Evolutionary conservation across 1,140 invertebrate genomes (phyloP), one percentile per base, ranked within the genome.

Genomic region (Leptopilina clavipes): DNA sequence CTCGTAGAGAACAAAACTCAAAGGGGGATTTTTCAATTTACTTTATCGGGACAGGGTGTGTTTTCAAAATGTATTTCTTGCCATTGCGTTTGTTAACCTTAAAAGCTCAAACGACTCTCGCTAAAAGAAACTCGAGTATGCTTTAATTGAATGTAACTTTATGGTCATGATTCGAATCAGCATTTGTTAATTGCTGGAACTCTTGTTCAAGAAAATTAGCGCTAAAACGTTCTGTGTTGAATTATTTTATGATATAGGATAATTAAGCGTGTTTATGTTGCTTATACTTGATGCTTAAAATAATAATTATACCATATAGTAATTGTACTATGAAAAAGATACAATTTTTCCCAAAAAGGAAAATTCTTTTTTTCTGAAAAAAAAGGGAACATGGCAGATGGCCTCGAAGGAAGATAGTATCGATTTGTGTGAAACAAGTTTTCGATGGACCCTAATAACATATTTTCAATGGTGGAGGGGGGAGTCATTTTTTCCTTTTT

Each of bases 361-460:
- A 6, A 40, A 8, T 40, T 40, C 9, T 40, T 40, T 9, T 40
- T 40, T 40, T 40, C 0, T 7, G 37, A 8, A 40, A 40, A 40
- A 40, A 40, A 31, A 31, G 6, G 25, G 6, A 6, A 25, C 82
- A n/a, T n/a, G 81, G 77, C 85, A 85, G 85, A 85, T 84, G 84
- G 83, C 78, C 80, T 78, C 76, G 79, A 78, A 77, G 79, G 73
- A 45, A 87, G 87, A 89, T 88, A 88, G 81, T 82, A 82, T 80
- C 86, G 86, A 89, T 88, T 88, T 88, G 87, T 86, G 83, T 72
- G 81, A 82, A 86, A 86, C 86, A 76, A 76, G 86, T 87, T 86
- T 84, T 31, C 22, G 19, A 54, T 54, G 52, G 78, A 78, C 78
- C 77, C 74, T 85, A 82, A 86, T 81, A 31, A 31, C 25, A 82